Percentiles rank a stretch among this genome's conserved stretches.
Conservation (phyloP, 2,113 vertebrate species). For the Rhabdornis inornatus region DNA sequence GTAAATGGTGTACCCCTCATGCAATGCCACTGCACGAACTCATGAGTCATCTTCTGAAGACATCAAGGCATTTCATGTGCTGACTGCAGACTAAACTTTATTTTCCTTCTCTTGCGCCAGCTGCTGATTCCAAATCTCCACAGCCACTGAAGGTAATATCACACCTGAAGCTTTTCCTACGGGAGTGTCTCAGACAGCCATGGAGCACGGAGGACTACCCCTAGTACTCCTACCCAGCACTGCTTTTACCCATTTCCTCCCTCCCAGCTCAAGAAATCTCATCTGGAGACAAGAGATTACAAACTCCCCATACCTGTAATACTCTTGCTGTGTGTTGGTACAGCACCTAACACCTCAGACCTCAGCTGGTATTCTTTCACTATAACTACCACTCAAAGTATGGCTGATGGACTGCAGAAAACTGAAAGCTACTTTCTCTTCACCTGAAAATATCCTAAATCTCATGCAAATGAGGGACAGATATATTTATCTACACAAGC, state of each 20-base stretch:
- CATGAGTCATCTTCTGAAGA: neutral
- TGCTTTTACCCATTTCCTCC: neutral
- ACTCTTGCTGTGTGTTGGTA: neutral
- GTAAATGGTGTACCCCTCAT: neutral
- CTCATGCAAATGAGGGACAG: constrained; percentile 13
- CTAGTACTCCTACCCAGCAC: neutral
- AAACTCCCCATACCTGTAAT: neutral
- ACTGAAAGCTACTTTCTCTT: neutral
- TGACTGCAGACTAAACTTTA: neutral
- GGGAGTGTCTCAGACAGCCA: rapidly evolving
- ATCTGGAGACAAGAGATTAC: neutral
- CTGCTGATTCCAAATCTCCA: neutral
- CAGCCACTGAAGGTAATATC: neutral
- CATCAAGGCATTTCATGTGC: neutral
- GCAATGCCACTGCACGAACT: neutral
- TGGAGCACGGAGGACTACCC: neutral
- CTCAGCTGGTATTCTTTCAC: neutral
- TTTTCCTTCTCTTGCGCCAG: neutral
- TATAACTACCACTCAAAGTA: neutral
- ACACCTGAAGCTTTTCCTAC: neutral
- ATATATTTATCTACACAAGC: constrained; percentile 25
- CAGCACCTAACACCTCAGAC: neutral
- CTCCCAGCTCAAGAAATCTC: neutral
- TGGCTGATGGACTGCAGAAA: neutral
- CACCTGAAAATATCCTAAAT: neutral